Evolutionary conservation across 2,888 invertebrate species (phyloP).

Genomic region (Biston betularia): DNA sequence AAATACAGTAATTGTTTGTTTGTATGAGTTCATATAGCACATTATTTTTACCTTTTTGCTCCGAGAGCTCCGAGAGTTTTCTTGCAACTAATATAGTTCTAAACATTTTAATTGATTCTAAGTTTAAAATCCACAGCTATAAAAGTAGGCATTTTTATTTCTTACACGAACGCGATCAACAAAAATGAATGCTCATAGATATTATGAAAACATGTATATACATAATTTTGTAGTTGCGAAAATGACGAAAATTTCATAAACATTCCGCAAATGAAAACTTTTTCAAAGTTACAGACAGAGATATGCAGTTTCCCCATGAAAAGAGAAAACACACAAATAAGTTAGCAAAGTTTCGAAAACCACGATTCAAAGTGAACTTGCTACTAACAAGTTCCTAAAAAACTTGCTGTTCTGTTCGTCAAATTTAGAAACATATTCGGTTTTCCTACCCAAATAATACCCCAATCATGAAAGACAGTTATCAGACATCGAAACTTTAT

Average conservation of each 20-base stretch:
- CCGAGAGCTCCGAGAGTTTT: too few species aligned
- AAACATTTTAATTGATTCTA: too few species aligned
- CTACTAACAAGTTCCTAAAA: slow-evolving; percentile 17
- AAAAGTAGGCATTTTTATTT: too few species aligned
- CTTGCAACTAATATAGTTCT: too few species aligned
- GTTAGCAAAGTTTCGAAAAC: neutral
- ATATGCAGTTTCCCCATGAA: neutral
- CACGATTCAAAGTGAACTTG: slow-evolving; percentile 10
- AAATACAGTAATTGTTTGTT: too few species aligned
- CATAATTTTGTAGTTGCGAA: too few species aligned
- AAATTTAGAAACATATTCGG: slow-evolving; percentile 16
- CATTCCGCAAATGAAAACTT: neutral
- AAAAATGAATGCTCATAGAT: too few species aligned
- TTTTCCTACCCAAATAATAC: slow-evolving; percentile 26
- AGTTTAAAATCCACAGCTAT: too few species aligned
- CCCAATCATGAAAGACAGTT: slow-evolving; percentile 15
- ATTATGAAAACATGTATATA: too few species aligned
- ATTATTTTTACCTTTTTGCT: too few species aligned
- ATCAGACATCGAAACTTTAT: slow-evolving; percentile 19
- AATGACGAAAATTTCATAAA: neutral
- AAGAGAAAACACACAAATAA: neutral
- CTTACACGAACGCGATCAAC: too few species aligned
- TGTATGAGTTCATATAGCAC: too few species aligned
- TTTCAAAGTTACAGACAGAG: neutral
- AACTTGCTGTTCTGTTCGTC: slow-evolving; percentile 14